phyloP scores from a whole-genome alignment of 23 tunicate genomes.

The Trididemnum nubilum region DNA sequence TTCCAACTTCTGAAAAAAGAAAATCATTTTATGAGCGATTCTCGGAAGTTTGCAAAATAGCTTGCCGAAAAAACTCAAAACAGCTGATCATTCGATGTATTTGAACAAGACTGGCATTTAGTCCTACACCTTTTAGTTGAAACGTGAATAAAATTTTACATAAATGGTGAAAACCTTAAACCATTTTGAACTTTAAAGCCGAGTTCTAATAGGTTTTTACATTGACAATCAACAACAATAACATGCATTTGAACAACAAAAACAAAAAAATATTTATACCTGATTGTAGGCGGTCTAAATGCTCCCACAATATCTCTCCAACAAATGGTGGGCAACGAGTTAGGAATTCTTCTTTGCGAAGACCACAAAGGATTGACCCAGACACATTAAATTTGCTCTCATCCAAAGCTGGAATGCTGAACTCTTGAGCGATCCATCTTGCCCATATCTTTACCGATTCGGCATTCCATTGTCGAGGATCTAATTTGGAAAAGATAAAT shows the following conservation, averaged over 20 bases:
- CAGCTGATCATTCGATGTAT: too few relatives aligned
- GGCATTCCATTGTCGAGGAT: slow-evolving; percentile 67
- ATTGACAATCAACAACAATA: not conserved
- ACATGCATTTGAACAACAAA: too few relatives aligned
- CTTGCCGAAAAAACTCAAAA: too few relatives aligned
- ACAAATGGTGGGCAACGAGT: slow-evolving; percentile 86
- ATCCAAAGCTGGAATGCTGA: slow-evolving; percentile 77
- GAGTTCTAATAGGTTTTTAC: too few relatives aligned
- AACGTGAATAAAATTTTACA: too few relatives aligned
- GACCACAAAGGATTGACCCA: slow-evolving; percentile 54
- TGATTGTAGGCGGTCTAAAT: slow-evolving; percentile 62
- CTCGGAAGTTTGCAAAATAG: too few relatives aligned
- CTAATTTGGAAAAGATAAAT: slow-evolving; percentile 24
- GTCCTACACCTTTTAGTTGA: too few relatives aligned
- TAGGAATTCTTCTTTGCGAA: slow-evolving; percentile 62
- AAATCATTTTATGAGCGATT: too few relatives aligned
- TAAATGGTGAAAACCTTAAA: too few relatives aligned
- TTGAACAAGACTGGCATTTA: too few relatives aligned
- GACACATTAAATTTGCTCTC: slow-evolving; percentile 61
- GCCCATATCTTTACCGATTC: slow-evolving; percentile 61
- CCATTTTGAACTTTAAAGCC: too few relatives aligned
- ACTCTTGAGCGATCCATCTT: slow-evolving; percentile 80
- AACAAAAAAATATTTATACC: slow-evolving; percentile 31
- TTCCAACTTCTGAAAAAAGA: too few relatives aligned
- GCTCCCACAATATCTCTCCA: slow-evolving; percentile 82